These are phyloP conservation scores for Eucera pruinosa DNA, from an alignment of 2,888 invertebrate genomes.

Conservation along the genomic window DNA sequence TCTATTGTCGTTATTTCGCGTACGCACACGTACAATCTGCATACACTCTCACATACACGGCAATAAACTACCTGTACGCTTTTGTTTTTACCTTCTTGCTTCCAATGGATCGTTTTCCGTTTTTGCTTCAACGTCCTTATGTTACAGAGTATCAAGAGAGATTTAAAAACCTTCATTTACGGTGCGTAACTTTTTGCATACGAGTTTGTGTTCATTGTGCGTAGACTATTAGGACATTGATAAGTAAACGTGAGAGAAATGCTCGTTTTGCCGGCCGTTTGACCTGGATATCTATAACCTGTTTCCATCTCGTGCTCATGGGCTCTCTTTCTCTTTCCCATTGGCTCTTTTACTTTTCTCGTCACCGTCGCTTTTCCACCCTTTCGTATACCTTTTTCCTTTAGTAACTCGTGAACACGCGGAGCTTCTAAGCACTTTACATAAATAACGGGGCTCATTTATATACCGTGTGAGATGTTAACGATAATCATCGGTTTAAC, in stretches of 20 bases:
- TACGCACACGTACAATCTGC: neutral
- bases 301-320: slow-evolving; percentile 33
- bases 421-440: slow-evolving; percentile 64
- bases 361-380: slow-evolving; percentile 15
- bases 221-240: slow-evolving; percentile 37
- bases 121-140: neutral
- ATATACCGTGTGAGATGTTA: slow-evolving; percentile 63
- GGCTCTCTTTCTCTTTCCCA: slow-evolving; percentile 7
- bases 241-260: slow-evolving; percentile 57
- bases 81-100: slow-evolving; percentile 3
- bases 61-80: neutral
- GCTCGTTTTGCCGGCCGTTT: slow-evolving; percentile 68
- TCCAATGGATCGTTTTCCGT: neutral
- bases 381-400: slow-evolving; percentile 29
- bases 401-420: slow-evolving; percentile 31
- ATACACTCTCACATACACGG: neutral
- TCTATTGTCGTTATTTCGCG: slow-evolving; percentile 6
- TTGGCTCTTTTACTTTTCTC: slow-evolving; percentile 11
- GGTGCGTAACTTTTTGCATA: slow-evolving; percentile 9
- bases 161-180: slow-evolving; percentile 33
- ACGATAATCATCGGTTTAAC: slow-evolving; percentile 24
- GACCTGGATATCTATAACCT: slow-evolving; percentile 70
- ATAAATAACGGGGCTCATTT: slow-evolving; percentile 68
- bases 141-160: neutral
- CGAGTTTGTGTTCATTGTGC: slow-evolving; percentile 25